These are phyloP conservation scores for Drosophila yakuba DNA, from an alignment of 1,140 invertebrate species.

Conservation along the genomic window DNA sequence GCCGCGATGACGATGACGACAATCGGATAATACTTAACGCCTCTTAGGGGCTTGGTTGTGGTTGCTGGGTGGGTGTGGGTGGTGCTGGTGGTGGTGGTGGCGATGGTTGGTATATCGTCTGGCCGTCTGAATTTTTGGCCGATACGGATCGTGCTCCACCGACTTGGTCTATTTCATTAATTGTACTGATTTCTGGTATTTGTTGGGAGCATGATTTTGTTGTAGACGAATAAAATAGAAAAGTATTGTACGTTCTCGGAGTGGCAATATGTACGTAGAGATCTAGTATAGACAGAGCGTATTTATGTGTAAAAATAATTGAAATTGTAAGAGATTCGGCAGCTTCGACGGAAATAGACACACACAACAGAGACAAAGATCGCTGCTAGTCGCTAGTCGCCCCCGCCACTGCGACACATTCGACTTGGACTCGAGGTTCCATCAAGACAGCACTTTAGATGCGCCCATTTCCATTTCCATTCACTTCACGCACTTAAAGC, in stretches of 20 bases:
- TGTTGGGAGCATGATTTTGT: constrained; percentile 52
- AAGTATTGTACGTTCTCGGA: constrained; percentile 46
- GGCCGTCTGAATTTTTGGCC: constrained; percentile 13
- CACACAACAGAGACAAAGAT: constrained; percentile 58
- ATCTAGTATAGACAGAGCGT: constrained; percentile 70
- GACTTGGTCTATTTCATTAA: constrained; percentile 65
- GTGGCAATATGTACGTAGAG: constrained; percentile 34
- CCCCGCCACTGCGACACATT: constrained; percentile 18
- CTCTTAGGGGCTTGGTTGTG: constrained; percentile 5
- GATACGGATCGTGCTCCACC: constrained; percentile 40
- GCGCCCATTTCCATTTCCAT: constrained; percentile 11
- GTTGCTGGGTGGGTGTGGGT: neutral
- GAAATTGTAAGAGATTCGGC: constrained; percentile 80
- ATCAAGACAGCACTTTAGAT: constrained; percentile 31
- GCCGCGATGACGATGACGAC: constrained; percentile 47
- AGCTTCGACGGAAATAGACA: constrained; percentile 82
- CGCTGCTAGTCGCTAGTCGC: constrained; percentile 22
- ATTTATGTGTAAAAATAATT: constrained; percentile 79
- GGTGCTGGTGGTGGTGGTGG: constrained; percentile 11
- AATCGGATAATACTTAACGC: constrained; percentile 31
- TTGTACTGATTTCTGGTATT: constrained; percentile 62
- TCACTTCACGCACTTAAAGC: constrained; percentile 62
- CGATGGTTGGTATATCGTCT: constrained; percentile 7
- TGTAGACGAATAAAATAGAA: constrained; percentile 48
- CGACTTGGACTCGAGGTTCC: constrained; percentile 20